Percentiles rank a stretch among this genome's conserved stretches.
Conservation (phyloP, 2,113 vertebrate species). For the Cyprinodon variegatus region DNA sequence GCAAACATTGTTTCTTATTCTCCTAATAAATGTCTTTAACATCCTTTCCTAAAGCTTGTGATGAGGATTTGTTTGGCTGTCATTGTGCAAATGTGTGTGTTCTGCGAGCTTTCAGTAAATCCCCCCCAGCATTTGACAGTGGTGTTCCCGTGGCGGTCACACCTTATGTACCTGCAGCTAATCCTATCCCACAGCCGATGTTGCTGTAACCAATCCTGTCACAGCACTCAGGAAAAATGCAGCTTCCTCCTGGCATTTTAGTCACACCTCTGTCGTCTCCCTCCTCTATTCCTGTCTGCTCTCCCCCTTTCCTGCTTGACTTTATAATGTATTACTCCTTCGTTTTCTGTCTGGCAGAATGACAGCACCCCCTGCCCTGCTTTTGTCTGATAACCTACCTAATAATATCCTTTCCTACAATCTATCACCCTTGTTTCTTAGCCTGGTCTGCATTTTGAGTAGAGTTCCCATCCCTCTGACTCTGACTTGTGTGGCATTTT, state of each 20-base stretch:
- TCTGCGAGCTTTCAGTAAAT: conserved; percentile 48
- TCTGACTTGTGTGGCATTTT: conserved; percentile 44
- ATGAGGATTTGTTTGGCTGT: conserved; percentile 8
- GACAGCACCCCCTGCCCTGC: conserved; percentile 37
- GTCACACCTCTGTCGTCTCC: conserved; percentile 57
- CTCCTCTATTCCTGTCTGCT: conserved; percentile 36
- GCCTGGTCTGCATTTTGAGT: conserved; percentile 42
- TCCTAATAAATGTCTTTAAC: background rate
- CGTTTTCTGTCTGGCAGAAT: conserved; percentile 38
- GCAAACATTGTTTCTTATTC: background rate
- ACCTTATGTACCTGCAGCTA: conserved; percentile 74
- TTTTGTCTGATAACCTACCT: conserved; percentile 50
- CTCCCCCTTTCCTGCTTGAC: conserved; percentile 30
- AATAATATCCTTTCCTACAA: conserved; percentile 41
- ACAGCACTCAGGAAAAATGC: conserved; percentile 47
- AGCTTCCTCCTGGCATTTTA: conserved; percentile 58
- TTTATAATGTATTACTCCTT: conserved; percentile 35
- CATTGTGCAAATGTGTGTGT: conserved; percentile 15
- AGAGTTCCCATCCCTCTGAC: conserved; percentile 34
- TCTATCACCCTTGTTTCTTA: conserved; percentile 13
- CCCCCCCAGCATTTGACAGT: conserved; percentile 65
- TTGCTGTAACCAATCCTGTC: conserved; percentile 73
- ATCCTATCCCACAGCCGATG: conserved; percentile 70
- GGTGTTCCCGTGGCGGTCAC: conserved; percentile 62
- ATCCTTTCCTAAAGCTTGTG: conserved; percentile 20